Percentiles rank a stretch among this genome's conserved stretches.
These are phyloP conservation scores for Shinisaurus crocodilurus DNA, from an alignment of 2,113 vertebrate genomes.

Conservation along the genomic window DNA sequence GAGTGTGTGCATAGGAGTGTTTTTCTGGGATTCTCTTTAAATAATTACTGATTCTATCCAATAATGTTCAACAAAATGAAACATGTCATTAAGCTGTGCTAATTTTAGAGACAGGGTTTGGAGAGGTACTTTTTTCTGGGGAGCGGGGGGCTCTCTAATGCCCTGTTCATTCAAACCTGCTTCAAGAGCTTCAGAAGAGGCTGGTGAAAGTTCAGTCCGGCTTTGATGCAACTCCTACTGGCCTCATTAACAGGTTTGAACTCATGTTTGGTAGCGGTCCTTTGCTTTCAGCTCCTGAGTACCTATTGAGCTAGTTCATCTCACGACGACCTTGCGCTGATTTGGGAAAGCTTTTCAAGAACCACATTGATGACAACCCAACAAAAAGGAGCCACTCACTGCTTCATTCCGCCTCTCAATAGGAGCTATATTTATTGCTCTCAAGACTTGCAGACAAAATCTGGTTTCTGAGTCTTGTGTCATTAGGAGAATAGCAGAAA, in stretches of 20 bases:
- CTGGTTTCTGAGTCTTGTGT: not conserved
- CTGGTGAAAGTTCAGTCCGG: constrained; percentile 44
- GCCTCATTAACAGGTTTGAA: constrained; percentile 33
- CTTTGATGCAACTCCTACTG: constrained; percentile 28
- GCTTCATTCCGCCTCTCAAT: constrained; percentile 5
- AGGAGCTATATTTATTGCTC: constrained; percentile 16
- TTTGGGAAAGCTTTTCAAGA: constrained; percentile 41
- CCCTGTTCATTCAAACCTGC: not conserved
- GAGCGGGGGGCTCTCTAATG: no score
- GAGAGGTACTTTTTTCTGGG: not conserved
- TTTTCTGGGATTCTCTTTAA: constrained; percentile 49
- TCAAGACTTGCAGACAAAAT: constrained; percentile 14
- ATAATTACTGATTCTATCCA: constrained; percentile 55
- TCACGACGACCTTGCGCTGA: not conserved
- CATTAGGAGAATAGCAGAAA: constrained; percentile 11
- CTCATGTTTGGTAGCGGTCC: not conserved
- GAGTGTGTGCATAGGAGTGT: no score
- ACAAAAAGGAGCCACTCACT: constrained; percentile 20
- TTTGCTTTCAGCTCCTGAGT: constrained; percentile 41
- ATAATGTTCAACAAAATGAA: constrained; percentile 58
- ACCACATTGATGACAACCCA: not conserved
- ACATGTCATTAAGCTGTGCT: constrained; percentile 47
- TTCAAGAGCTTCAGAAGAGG: constrained; percentile 37
- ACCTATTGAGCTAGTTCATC: constrained; percentile 23
- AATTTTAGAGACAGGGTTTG: constrained; percentile 45